These are phyloP conservation scores for Aphaenogaster floridana DNA, from an alignment of 1,140 invertebrate species.

Conservation along the genomic window DNA sequence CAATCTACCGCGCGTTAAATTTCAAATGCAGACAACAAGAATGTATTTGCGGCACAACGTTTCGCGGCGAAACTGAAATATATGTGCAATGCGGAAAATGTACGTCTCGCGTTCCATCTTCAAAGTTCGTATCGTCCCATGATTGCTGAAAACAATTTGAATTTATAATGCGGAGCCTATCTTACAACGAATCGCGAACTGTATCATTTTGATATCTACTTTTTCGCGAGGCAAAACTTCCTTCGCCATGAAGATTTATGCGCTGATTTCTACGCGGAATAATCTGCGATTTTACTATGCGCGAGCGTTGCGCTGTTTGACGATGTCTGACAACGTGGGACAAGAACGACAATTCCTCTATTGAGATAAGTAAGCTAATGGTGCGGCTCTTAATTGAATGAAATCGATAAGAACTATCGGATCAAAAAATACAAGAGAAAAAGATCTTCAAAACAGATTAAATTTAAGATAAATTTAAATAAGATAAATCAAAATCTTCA, in stretches of 20 bases:
- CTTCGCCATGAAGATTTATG: slow-evolving; percentile 23
- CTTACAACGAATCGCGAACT: slow-evolving; percentile 12
- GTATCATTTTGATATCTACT: slow-evolving; percentile 32
- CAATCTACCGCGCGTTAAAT: slow-evolving; percentile 39
- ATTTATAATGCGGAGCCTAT: slow-evolving; percentile 41
- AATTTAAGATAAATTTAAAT: background rate
- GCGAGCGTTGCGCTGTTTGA: too few species aligned
- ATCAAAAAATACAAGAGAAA: background rate
- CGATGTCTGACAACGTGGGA: background rate
- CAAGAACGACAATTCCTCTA: background rate
- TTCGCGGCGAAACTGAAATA: slow-evolving; percentile 37
- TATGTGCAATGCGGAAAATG: slow-evolving; percentile 30
- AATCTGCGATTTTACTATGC: slow-evolving; percentile 45
- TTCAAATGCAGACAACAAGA: slow-evolving; percentile 33
- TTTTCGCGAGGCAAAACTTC: slow-evolving; percentile 24
- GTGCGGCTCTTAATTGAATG: background rate
- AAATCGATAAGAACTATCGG: slow-evolving; percentile 30
- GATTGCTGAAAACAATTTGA: slow-evolving; percentile 58
- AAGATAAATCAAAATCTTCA: background rate
- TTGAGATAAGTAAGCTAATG: background rate
- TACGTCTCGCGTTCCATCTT: slow-evolving; percentile 20
- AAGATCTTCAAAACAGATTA: slow-evolving; percentile 12
- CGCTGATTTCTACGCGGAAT: slow-evolving; percentile 20
- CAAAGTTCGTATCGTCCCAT: slow-evolving; percentile 28
- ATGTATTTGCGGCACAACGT: slow-evolving; percentile 32